These are phyloP conservation scores for Melanerpes aurifrons DNA, from an alignment of 2,113 vertebrate genomes.

Conservation along the genomic window DNA sequence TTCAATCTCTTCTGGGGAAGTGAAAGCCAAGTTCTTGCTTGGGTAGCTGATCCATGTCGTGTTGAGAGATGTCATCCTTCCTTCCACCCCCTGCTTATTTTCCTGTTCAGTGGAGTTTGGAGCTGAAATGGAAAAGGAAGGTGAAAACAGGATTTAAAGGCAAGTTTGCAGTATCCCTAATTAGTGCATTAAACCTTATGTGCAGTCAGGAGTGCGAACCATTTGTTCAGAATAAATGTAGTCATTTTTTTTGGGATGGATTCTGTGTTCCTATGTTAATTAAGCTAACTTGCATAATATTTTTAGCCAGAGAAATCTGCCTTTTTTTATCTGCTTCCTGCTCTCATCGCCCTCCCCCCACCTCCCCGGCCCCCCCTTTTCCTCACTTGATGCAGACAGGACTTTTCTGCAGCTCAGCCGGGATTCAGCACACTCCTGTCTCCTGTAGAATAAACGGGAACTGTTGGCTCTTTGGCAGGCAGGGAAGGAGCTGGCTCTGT, in stretches of 20 bases:
- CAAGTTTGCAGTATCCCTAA: neutral
- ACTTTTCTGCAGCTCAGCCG: neutral
- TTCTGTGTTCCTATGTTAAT: neutral
- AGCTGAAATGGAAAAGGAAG: slow-evolving; percentile 9
- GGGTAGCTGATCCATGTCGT: slow-evolving; percentile 70
- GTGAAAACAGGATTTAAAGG: neutral
- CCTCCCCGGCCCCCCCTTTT: neutral
- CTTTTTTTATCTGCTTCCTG: neutral
- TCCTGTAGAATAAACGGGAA: neutral
- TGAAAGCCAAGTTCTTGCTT: slow-evolving; percentile 27
- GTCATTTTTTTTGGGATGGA: neutral
- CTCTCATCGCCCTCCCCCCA: neutral
- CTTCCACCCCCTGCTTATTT: neutral
- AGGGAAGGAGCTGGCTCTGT: neutral
- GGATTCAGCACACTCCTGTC: fast-evolving
- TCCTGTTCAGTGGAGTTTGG: neutral
- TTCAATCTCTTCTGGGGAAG: neutral
- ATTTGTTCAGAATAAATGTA: neutral
- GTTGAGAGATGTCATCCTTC: slow-evolving; percentile 62
- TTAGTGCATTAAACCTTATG: neutral
- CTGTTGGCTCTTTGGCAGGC: fast-evolving
- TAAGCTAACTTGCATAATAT: neutral
- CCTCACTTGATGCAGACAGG: neutral
- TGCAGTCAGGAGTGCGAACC: neutral
- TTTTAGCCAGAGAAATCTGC: neutral